Evolutionary conservation across 2,888 invertebrate genomes (phyloP), one percentile per base, ranked within the genome.

Genomic region (Epinotia ramella): DNA sequence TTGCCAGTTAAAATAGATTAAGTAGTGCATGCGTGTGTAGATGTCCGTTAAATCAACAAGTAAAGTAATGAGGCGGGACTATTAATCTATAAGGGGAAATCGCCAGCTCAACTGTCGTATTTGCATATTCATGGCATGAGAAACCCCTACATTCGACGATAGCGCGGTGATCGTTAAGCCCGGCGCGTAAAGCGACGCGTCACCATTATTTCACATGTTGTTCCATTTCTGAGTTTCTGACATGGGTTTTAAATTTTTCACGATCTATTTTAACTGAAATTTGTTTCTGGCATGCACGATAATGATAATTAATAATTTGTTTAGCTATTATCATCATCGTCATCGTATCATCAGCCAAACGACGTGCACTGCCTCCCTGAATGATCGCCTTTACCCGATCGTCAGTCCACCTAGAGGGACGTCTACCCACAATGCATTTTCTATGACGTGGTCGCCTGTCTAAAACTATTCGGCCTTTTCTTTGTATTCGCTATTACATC

Each of bases 121-220:
- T 88, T 90, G 89, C 90, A 91, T 90, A 90, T 90, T 90, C 89
- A 89, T 88, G 85, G 84, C 86, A 86, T 84, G 84, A 81, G 85
- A 84, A 84, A 82, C 85, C 86, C 87, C 85, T 85, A 86, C 87
- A 86, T 89, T 87, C 87, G 87, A 88, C 84, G 88, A 86, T 88
- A 83, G 60, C 86, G 81, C 82, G 83, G 84, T 87, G 84, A 87
- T 89, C 87, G 87, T 87, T 88, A 85, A 87, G 83, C 82, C 84
- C 81, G 75, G 81, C 84, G 87, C 84, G 86, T 88, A 89, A 89
- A 88, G 81, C 85, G 86, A 83, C 87, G 83, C 84, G 87, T 88
- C 84, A 86, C 80, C 83, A 84, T 87, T 81, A 80, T 81, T 79
- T 77, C 63, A 78, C 77, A 84, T 84, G 84, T 81, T 73, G 63